phyloP scores from a whole-genome alignment of 2,888 invertebrate species.

The Synanthedon vespiformis region DNA sequence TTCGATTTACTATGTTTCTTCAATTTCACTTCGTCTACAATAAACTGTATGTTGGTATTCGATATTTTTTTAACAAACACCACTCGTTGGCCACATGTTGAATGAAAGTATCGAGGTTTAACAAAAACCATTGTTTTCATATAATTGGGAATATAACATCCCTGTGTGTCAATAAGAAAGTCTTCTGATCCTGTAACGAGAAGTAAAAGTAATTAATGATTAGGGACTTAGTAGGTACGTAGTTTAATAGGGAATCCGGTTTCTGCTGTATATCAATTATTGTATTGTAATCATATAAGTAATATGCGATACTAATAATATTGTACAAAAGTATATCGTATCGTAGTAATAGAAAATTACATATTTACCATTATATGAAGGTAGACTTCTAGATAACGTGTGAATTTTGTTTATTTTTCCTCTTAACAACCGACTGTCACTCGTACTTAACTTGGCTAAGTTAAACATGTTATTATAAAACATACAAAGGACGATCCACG shows the following conservation, averaged over 20 bases:
- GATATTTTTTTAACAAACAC: constrained; percentile 21
- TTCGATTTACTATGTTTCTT: constrained; percentile 12
- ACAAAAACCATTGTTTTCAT: constrained; percentile 19
- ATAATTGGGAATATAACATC: constrained; percentile 40
- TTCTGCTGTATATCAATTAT: too few species aligned
- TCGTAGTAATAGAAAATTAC: not conserved
- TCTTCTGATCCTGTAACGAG: constrained; percentile 13
- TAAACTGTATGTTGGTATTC: constrained; percentile 19
- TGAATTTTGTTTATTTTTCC: not conserved
- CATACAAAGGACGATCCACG: constrained; percentile 3
- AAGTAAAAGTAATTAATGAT: too few species aligned
- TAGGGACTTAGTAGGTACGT: too few species aligned
- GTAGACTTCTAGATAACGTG: not conserved
- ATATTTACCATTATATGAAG: not conserved
- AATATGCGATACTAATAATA: too few species aligned
- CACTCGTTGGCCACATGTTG: constrained; percentile 25
- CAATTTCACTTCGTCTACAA: constrained; percentile 19
- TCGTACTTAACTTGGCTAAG: not conserved
- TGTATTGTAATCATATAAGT: too few species aligned
- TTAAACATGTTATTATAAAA: constrained; percentile 10
- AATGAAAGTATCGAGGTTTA: constrained; percentile 10
- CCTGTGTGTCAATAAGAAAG: constrained; percentile 32
- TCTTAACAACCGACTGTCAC: not conserved
- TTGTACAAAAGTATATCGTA: too few species aligned
- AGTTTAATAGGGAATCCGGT: too few species aligned